Evolutionary conservation across 2,797 vertebrate genomes (phyloP), one percentile per base, ranked within the genome.

Genomic region (Arrhamphus sclerolepis): DNA sequence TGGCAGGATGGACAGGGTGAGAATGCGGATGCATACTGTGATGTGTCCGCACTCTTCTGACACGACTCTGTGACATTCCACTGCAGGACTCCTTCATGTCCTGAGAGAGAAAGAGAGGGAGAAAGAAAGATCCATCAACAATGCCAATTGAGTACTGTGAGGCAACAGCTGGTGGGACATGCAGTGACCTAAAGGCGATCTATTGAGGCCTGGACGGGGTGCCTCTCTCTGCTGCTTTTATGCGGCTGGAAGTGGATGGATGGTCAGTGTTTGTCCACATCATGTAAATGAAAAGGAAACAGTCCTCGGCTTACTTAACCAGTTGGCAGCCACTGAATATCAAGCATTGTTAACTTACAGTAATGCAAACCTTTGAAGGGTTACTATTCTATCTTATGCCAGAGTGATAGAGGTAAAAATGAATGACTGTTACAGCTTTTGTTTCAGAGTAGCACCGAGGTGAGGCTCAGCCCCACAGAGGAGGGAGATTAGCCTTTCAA

Each of bases 61-160:
- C 90, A 82, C 48, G n/a, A 83, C 75, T 78, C 71, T 91, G 93
- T 88, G 87, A 93, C 83, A 93, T 92, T 92, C 91, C 89, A 72
- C 62, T 58, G 76, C 57, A 66, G 67, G 75, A 82, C 78, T 89
- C 80, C 89, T 87, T 89, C 86, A 87, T 80, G 86, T 73, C 68
- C 70, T 69, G 67, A 80, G 70, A 81, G 57, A 70, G 58, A 48
- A 38, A 72, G 49, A 72, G 55, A 50, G 44, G 58, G 55, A 63
- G 50, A 44, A 46, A 58, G 56, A 76, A 83, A 78, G 78, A 48
- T 87, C 70, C 72, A 54, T 84, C 81, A 89, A 91, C 88, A 91
- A 90, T 89, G 80, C 78, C 84, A 88, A 90, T 91, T 92, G 89
- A 92, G 82, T 75, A 51, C 70, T 85, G 75, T 71, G 85, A 85